These are phyloP conservation scores for Aramus guarauna DNA, from an alignment of 2,113 vertebrate genomes.

Conservation along the genomic window DNA sequence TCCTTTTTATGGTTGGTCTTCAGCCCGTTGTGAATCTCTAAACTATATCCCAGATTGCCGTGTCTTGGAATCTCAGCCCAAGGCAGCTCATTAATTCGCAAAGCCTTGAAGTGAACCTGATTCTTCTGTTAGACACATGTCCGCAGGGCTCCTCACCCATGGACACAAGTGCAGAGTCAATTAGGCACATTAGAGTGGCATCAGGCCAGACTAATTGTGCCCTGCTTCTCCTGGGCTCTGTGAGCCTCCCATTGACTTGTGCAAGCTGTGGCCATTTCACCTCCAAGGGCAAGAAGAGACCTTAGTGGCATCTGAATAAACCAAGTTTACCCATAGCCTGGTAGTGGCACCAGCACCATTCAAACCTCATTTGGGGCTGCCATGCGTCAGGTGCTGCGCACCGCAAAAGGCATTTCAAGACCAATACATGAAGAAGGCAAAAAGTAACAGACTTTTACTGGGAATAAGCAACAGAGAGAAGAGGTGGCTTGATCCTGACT, in stretches of 20 bases:
- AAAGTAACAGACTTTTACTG: neutral
- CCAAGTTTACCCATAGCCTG: neutral
- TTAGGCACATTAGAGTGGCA: neutral
- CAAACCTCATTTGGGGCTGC: neutral
- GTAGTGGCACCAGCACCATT: neutral
- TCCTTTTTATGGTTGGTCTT: neutral
- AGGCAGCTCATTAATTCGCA: neutral
- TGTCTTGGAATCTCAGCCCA: neutral
- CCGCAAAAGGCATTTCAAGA: neutral
- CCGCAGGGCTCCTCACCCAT: accelerated
- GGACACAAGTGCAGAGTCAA: accelerated
- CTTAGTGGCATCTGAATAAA: neutral
- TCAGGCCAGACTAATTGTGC: neutral
- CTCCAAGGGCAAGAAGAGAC: neutral
- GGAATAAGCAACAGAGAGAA: neutral
- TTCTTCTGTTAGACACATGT: neutral
- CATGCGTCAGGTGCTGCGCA: accelerated
- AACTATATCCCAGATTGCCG: neutral
- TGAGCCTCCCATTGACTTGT: neutral
- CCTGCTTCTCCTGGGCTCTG: neutral
- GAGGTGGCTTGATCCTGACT: neutral
- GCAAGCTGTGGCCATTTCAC: neutral
- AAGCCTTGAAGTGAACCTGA: neutral
- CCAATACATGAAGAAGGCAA: neutral
- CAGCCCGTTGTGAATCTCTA: neutral